Base-by-base conservation (phyloP, 2,113 vertebrate genomes). In the Aix galericulata region DNA sequence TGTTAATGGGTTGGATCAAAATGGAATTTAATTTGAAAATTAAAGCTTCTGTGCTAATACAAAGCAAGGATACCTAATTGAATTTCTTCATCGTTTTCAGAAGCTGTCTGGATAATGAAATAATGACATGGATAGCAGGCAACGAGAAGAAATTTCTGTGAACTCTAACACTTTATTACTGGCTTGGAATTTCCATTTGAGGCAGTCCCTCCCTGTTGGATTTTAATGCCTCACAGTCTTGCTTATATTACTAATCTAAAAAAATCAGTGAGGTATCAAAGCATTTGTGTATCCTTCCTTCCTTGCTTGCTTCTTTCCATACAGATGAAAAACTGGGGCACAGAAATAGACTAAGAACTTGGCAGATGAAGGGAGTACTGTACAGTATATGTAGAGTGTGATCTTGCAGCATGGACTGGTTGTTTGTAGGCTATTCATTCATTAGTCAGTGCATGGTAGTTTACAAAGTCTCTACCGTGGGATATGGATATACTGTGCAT, bases 21-120 rank as follows among this genome's bases (percentile, higher is more conserved):
- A 91, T 88, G 76, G 52, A 88, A 88, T 93, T 93, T 63, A 85
- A 75, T 92, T 82, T 88, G 60, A 93, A 94, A 86, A 86, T 71
- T 75, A 83, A 77, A 85, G 17, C 32, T 88, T 90, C 3, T 17
- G 38, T 74, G 38, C 50, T 81, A 92, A 77, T 64, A 82, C 50
- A 82, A 85, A 88, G 89, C n/a, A 74, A 92, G 68, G 16, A 9
- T 64, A 87, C 31, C 42, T n/a, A 84, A 77, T 77, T 48, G 38
- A 76, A 72, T 76, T 87, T 82, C 13, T 73, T 10, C 13, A 67
- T 66, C 34, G 68, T 84, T 77, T 90, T 88, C 38, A 90, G 75
- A 90, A 91, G 34, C 48, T 88, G 50, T 81, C 84, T 90, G 34
- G 29, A 50, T 85, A 92, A 69, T 88, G 92, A 69, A 74, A 55